Percentiles rank a stretch among this genome's conserved stretches.
Conservation (phyloP, 2,797 vertebrate genomes). For the Pseudochromis fuscus region DNA sequence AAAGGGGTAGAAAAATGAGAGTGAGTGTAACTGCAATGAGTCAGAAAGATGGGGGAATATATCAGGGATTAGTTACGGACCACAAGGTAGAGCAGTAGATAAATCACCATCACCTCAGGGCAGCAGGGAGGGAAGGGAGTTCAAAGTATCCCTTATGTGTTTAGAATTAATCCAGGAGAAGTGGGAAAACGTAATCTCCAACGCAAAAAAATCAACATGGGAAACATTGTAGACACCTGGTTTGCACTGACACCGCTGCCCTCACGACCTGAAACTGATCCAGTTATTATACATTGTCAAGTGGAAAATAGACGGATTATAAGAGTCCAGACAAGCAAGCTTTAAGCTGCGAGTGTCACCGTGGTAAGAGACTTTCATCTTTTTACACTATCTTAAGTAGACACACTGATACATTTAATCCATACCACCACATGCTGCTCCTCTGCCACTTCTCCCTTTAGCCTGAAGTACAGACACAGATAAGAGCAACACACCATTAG, state of each 20-base stretch:
- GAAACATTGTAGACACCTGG: slow-evolving; percentile 19
- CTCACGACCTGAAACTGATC: slow-evolving; percentile 28
- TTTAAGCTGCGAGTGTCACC: slow-evolving; percentile 43
- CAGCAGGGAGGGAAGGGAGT: slow-evolving; percentile 8
- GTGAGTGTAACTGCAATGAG: slow-evolving; percentile 39
- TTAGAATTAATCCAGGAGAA: slow-evolving; percentile 34
- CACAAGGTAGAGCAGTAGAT: slow-evolving; percentile 43
- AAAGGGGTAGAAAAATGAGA: slow-evolving; percentile 26
- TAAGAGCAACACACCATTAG: slow-evolving; percentile 59
- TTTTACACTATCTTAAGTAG: slow-evolving; percentile 57
- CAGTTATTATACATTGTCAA: slow-evolving; percentile 34
- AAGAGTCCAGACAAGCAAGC: slow-evolving; percentile 13
- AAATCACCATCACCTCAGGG: slow-evolving; percentile 48
- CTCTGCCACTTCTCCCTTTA: slow-evolving; percentile 42
- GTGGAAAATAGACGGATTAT: slow-evolving; percentile 26
- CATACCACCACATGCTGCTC: slow-evolving; percentile 48
- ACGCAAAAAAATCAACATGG: slow-evolving; percentile 6
- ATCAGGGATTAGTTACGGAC: slow-evolving; percentile 54
- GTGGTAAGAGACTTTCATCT: slow-evolving; percentile 59
- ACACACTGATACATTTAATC: slow-evolving; percentile 66
- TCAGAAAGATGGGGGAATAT: slow-evolving; percentile 35
- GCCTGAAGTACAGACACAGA: slow-evolving; percentile 59
- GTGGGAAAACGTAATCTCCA: slow-evolving; percentile 28
- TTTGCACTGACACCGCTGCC: slow-evolving; percentile 23
- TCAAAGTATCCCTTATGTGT: slow-evolving; percentile 40